Evolutionary conservation across 2,888 invertebrate species (phyloP).

Genomic region (Eumacrocentrus americanus): DNA sequence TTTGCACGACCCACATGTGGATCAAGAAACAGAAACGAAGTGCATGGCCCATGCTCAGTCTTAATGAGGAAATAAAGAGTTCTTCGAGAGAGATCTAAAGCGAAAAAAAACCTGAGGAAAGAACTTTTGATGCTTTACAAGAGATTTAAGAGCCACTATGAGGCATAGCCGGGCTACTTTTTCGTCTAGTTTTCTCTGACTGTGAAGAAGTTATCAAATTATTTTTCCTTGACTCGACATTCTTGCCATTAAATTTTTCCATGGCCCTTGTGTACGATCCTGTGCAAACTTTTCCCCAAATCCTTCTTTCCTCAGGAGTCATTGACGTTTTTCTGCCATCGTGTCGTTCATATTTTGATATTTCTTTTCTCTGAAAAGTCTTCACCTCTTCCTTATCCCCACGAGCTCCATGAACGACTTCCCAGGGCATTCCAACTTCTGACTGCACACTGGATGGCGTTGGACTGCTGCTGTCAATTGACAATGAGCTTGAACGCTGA

Average conservation of each 20-base stretch:
- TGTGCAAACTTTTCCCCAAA: conserved; percentile 61
- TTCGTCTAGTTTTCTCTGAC: conserved; percentile 54
- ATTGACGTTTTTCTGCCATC: conserved; percentile 33
- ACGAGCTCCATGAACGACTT: conserved; percentile 44
- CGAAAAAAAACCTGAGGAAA: neutral
- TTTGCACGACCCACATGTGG: conserved; percentile 16
- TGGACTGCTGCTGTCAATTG: conserved; percentile 54
- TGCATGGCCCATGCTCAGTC: conserved; percentile 37
- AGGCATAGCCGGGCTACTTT: conserved; percentile 57
- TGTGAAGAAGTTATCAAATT: conserved; percentile 25
- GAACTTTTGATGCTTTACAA: conserved; percentile 1
- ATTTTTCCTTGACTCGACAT: conserved; percentile 38
- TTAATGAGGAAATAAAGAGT: conserved; percentile 32
- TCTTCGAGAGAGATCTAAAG: neutral
- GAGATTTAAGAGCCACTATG: conserved; percentile 43
- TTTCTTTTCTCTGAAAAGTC: conserved; percentile 30
- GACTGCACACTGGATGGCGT: conserved; percentile 53
- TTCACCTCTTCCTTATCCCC: conserved; percentile 45
- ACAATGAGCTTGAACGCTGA: conserved; percentile 49
- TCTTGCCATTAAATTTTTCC: conserved; percentile 59
- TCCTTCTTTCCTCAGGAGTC: conserved; percentile 47
- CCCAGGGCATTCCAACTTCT: conserved; percentile 53
- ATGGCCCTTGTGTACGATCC: conserved; percentile 62
- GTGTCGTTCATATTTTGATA: conserved; percentile 27
- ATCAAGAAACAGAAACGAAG: conserved; percentile 20